Evolutionary conservation across 2,888 invertebrate species (phyloP), one percentile per base, ranked within the genome.

Genomic region (Orgyia antiqua): DNA sequence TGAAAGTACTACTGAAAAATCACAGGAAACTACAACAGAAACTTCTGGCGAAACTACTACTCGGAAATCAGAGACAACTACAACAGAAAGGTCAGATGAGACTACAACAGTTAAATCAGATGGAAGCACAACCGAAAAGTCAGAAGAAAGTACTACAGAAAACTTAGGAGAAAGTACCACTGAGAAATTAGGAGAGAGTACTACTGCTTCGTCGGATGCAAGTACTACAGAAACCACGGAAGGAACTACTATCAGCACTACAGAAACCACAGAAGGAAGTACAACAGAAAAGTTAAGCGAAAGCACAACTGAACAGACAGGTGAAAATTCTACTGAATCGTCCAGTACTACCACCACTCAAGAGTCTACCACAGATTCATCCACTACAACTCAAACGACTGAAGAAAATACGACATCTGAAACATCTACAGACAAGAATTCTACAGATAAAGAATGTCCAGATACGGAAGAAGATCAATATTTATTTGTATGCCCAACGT

Each of bases 401-500:
- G 43, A 42, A 24, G 44, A 46, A 24, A 41, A 40, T 23, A 39
- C 27, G 17, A 63, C 61, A 8, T 59, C 66, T 11, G 48, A 57
- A 45, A 46, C 29, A 9, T 15, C 23, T 4, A 64, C 62, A 40
- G 42, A 41, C 41, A 42, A 48, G 39, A 51, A 38, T 48, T 51
- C 65, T 31, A 51, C 71, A 20, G 55, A 56, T 11, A 33, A 76
- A 30, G 61, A 88, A 65, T 86, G 89, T 68, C 77, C 88, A 4
- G 72, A 91, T 49, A 77, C 91, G 6, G 89, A 91, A 29, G 89
- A 90, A 10, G 91, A 93, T 40, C 94, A 95, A 74, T 84, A 91
- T 42, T 74, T 91, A 8, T 88, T 91, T 33, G 89, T 94, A 1
- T 95, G 95, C 61, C 95, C 95, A 5, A 93, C 94, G 4, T 94